Percentiles rank a stretch among this genome's conserved stretches.
These are phyloP conservation scores for Blera fallax DNA, from an alignment of 2,888 invertebrate species.

Conservation along the genomic window DNA sequence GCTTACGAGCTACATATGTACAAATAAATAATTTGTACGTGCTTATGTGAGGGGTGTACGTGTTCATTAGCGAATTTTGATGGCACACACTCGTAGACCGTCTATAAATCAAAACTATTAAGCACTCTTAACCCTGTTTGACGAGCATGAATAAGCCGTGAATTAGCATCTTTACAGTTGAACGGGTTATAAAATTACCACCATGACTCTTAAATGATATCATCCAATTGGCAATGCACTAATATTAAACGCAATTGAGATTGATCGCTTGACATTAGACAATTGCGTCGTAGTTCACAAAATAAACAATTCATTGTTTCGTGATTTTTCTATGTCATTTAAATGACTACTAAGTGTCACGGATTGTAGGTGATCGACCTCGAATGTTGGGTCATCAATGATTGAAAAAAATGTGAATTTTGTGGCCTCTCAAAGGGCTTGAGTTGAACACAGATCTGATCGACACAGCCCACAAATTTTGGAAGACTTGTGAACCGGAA, in stretches of 20 bases:
- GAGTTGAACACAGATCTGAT: not conserved
- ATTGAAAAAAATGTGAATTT: no score
- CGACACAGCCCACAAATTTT: no score
- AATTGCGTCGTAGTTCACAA: not conserved
- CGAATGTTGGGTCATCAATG: no score
- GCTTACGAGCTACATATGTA: not conserved
- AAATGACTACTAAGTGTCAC: no score
- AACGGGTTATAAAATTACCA: not conserved
- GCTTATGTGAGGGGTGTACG: no score
- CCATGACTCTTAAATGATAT: not conserved
- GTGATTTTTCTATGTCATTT: no score
- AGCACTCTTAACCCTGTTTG: not conserved
- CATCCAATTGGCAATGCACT: not conserved
- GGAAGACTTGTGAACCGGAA: no score
- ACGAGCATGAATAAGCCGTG: not conserved
- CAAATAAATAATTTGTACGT: not conserved
- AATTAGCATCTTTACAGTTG: not conserved
- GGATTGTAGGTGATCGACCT: no score
- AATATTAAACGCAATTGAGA: not conserved
- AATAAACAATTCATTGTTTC: not conserved
- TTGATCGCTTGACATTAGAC: not conserved
- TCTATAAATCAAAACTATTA: not conserved
- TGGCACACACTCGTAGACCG: no score
- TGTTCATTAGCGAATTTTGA: no score
- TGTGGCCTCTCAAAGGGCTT: no score